A percentile compares a stretch with the other conserved stretches of the same genome.
Evolutionary conservation across 2,113 vertebrate species (phyloP).

Genomic region (Lota lota): DNA sequence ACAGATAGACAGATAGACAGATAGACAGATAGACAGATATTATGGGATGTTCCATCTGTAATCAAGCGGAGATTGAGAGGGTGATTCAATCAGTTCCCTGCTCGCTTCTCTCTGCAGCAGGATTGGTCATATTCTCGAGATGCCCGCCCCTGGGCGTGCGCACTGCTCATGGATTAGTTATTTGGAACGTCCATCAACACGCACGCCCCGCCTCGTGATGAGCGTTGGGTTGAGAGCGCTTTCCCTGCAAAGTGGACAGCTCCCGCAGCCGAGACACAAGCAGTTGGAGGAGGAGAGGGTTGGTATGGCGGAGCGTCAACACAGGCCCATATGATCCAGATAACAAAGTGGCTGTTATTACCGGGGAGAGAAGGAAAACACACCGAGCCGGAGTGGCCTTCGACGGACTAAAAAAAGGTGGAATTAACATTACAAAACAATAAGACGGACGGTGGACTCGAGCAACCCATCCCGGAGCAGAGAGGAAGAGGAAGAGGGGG

Average conservation of each 20-base stretch:
- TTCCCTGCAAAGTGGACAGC: conserved; percentile 71
- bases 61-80: neutral
- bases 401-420: conserved; percentile 32
- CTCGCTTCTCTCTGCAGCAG: too few relatives aligned
- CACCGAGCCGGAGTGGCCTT: conserved; percentile 50
- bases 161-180: neutral
- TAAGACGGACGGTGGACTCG: conserved; percentile 1
- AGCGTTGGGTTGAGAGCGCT: neutral
- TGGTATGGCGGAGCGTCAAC: conserved; percentile 84
- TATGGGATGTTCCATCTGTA: too few relatives aligned
- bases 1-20: too few relatives aligned
- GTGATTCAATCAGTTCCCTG: neutral
- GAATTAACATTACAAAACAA: neutral
- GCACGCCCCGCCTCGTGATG: neutral
- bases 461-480: conserved; percentile 61
- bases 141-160: neutral
- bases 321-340: conserved; percentile 79
- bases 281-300: conserved; percentile 83
- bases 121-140: too few relatives aligned
- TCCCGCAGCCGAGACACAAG: conserved; percentile 78
- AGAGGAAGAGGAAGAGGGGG: conserved; percentile 35
- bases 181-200: conserved; percentile 11
- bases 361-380: conserved; percentile 24
- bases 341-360: conserved; percentile 30
- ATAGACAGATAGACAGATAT: too few relatives aligned